Evolutionary conservation across 2,113 vertebrate genomes (phyloP).

Genomic region (Apodemus sylvaticus): DNA sequence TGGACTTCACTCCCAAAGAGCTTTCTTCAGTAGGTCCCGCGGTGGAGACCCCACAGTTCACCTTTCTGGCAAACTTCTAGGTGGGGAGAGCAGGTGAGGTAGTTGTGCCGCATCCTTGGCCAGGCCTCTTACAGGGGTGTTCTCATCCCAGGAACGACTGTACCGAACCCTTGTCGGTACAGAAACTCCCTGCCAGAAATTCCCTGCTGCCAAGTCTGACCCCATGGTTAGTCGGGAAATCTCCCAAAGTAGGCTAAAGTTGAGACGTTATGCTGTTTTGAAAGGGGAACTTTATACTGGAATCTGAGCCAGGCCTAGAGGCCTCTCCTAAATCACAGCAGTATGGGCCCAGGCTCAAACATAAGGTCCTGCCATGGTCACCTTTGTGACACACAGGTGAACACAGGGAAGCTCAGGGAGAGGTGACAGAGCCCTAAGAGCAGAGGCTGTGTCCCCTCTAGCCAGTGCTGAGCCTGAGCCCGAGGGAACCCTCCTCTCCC

Average conservation of each 20-base stretch:
- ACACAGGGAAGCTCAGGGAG: background rate
- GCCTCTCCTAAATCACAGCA: background rate
- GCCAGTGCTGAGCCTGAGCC: background rate
- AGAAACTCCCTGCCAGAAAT: background rate
- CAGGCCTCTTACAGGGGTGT: fast-evolving
- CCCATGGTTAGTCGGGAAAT: background rate
- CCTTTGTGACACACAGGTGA: background rate
- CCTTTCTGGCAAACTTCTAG: background rate
- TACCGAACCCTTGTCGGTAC: background rate
- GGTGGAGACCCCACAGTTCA: no score
- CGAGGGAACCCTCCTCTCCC: background rate
- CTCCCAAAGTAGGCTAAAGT: conserved; percentile 29
- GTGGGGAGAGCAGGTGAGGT: no score
- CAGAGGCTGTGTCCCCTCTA: background rate
- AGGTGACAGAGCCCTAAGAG: background rate
- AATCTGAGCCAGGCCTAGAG: background rate
- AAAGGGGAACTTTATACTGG: background rate
- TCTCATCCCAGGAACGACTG: background rate
- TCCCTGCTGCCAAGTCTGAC: background rate
- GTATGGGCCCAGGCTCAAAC: background rate
- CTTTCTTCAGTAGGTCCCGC: background rate
- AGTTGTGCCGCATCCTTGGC: background rate
- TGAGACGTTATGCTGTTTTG: background rate
- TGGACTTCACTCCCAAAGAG: background rate
- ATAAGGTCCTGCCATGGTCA: background rate